These are phyloP conservation scores for Bombyx mori DNA, from an alignment of 1,140 invertebrate species.

Conservation along the genomic window DNA sequence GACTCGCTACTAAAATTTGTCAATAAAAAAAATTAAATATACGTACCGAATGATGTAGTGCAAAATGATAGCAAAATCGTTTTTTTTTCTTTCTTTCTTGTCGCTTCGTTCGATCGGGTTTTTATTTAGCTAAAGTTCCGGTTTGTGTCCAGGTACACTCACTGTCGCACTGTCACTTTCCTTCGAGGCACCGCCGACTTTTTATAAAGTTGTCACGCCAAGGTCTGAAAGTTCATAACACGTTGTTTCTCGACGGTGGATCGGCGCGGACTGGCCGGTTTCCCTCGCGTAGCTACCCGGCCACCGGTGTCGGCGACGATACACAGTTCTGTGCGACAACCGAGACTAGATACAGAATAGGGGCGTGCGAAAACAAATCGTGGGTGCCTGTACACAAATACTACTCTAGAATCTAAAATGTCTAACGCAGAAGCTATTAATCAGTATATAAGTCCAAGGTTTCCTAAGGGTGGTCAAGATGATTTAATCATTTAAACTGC, in stretches of 20 bases:
- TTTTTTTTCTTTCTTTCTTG: conserved; percentile 26
- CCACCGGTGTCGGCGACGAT: conserved; percentile 22
- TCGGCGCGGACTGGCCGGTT: conserved; percentile 43
- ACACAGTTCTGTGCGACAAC: conserved; percentile 13
- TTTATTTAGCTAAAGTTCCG: conserved; percentile 35
- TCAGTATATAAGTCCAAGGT: no score
- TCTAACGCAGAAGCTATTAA: no score
- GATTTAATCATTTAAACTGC: no score
- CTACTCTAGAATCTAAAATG: no score
- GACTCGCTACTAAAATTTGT: no score
- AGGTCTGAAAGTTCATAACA: conserved; percentile 29
- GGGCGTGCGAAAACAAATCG: no score
- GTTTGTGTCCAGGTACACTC: conserved; percentile 36
- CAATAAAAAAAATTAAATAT: conserved; percentile 11
- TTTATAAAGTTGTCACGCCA: conserved; percentile 48
- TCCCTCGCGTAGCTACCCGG: conserved; percentile 14
- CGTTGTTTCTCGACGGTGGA: conserved; percentile 41
- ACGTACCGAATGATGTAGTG: conserved; percentile 50
- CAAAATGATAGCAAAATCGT: conserved; percentile 30
- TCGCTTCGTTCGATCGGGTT: conserved; percentile 21
- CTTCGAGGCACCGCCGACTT: conserved; percentile 40
- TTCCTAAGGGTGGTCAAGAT: no score
- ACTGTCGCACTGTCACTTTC: conserved; percentile 61
- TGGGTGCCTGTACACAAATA: no score
- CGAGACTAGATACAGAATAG: background rate